These are phyloP conservation scores for Desmophyllum pertusum DNA, from an alignment of 92 coral and sea anemone genomes.

Conservation along the genomic window DNA sequence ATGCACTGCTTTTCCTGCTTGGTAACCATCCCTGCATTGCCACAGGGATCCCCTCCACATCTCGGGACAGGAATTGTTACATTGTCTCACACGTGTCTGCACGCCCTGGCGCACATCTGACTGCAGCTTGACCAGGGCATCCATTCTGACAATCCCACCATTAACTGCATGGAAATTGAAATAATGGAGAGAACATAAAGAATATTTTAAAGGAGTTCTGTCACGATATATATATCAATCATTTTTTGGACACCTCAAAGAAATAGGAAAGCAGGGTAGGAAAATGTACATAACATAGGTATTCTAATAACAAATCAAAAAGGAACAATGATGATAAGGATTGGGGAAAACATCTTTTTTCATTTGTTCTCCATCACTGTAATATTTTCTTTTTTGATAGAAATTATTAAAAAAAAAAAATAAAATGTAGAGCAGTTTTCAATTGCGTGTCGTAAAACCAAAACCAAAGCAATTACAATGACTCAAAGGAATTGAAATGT, in stretches of 20 bases:
- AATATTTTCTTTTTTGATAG: too few relatives aligned
- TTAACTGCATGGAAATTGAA: constrained; percentile 24
- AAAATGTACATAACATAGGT: too few relatives aligned
- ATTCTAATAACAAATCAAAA: too few relatives aligned
- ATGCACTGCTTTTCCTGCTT: constrained; percentile 39
- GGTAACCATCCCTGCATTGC: not conserved
- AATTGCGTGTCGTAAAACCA: too few relatives aligned
- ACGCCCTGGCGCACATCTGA: constrained; percentile 39
- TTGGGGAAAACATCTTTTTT: too few relatives aligned
- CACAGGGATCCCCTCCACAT: constrained; percentile 66
- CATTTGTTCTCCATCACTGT: too few relatives aligned
- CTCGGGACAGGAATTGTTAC: constrained; percentile 56
- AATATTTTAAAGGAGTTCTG: not conserved
- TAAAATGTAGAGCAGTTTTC: too few relatives aligned
- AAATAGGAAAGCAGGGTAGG: not conserved
- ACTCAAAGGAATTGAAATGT: too few relatives aligned
- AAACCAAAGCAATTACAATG: too few relatives aligned
- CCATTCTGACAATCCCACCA: constrained; percentile 63
- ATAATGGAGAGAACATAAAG: not conserved
- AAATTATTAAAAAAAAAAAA: too few relatives aligned
- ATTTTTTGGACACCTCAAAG: not conserved
- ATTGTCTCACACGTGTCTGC: constrained; percentile 44
- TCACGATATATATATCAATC: not conserved
- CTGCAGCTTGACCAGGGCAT: constrained; percentile 52
- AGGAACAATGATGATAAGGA: too few relatives aligned